Percentiles rank a stretch among this genome's conserved stretches.
Conservation (phyloP, 30 jellyfish, hydroid and myxozoan species). For the Mastigias papua region DNA sequence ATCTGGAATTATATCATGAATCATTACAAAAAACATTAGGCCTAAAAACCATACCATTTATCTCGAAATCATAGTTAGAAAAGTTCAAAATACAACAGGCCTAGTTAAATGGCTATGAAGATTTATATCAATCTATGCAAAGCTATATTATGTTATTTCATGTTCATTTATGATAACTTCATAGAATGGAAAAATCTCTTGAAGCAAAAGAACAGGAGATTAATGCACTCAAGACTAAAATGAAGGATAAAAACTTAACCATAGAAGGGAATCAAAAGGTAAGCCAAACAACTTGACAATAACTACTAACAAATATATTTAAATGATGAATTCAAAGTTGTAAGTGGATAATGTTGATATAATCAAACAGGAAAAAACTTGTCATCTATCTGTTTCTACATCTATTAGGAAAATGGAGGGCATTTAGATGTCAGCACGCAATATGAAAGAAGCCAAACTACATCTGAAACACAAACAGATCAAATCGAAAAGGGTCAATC, state of each 20-base stretch:
- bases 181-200: conserved; percentile 10
- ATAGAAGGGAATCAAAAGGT: not conserved
- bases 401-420: not conserved
- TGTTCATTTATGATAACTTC: not conserved
- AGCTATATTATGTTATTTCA: too few relatives aligned
- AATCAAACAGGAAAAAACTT: too few relatives aligned
- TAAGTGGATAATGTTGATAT: too few relatives aligned
- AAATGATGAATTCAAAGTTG: too few relatives aligned
- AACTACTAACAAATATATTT: not conserved
- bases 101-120: not conserved
- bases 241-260: not conserved
- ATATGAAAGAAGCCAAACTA: not conserved
- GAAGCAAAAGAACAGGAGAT: conserved; percentile 16
- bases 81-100: not conserved
- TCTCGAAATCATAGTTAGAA: not conserved
- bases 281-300: not conserved
- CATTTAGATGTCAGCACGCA: conserved; percentile 11
- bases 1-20: too few relatives aligned
- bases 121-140: too few relatives aligned
- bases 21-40: too few relatives aligned
- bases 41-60: not conserved
- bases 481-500: not conserved
- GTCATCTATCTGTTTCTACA: too few relatives aligned
- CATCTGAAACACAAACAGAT: conserved; percentile 8
- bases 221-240: not conserved